Percentiles rank a stretch among this genome's conserved stretches.
These are phyloP conservation scores for Lepilemur ruficaudatus DNA, from an alignment of 2,797 vertebrate species.

Conservation along the genomic window DNA sequence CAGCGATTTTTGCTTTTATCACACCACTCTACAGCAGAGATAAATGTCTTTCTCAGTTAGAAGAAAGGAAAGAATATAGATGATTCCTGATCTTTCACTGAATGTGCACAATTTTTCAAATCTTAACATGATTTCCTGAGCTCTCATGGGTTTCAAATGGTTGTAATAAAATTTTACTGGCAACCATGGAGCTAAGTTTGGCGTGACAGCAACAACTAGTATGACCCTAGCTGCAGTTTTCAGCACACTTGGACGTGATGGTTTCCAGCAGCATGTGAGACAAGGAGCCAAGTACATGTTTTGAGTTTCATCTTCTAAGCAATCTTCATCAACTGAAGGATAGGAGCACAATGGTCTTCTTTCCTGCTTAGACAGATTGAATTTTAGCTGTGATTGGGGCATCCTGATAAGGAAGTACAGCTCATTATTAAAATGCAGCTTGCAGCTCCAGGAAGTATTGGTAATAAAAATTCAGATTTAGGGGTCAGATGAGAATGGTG, in stretches of 20 bases:
- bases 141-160: background rate
- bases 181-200: background rate
- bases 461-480: background rate
- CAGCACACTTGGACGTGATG: background rate
- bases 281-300: background rate
- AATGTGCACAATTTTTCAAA: background rate
- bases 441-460: background rate
- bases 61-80: background rate
- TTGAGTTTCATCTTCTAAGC: background rate
- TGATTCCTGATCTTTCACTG: background rate
- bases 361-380: background rate
- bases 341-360: no score
- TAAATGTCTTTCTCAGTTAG: background rate
- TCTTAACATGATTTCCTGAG: background rate
- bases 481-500: background rate
- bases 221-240: background rate
- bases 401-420: background rate
- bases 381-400: background rate
- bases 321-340: background rate
- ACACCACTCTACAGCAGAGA: background rate
- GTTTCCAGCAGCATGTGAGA: background rate
- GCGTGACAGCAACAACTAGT: background rate
- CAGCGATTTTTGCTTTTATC: background rate
- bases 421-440: background rate
- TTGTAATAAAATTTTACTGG: background rate